These are phyloP conservation scores for Chymomyza costata DNA, from an alignment of 1,140 invertebrate genomes.

Conservation along the genomic window DNA sequence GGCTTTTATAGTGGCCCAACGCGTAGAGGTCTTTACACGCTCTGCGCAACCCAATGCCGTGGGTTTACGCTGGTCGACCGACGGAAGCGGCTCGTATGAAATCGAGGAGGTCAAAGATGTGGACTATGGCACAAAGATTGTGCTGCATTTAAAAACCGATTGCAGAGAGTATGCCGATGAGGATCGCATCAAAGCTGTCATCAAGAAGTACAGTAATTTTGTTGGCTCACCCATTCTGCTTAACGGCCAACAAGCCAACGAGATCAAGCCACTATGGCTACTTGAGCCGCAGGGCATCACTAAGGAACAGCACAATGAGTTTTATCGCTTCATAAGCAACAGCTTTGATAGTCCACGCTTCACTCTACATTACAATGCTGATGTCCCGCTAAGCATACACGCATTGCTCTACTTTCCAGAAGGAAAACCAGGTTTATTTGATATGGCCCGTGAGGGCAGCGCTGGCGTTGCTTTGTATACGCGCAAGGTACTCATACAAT, in stretches of 20 bases:
- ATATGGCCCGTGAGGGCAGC: constrained; percentile 88
- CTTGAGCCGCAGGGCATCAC: constrained; percentile 92
- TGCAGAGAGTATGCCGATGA: constrained; percentile 93
- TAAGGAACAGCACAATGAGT: constrained; percentile 90
- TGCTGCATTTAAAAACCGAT: constrained; percentile 91
- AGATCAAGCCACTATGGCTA: constrained; percentile 94
- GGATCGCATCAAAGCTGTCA: constrained; percentile 87
- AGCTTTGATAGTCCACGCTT: constrained; percentile 90
- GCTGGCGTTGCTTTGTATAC: constrained; percentile 92
- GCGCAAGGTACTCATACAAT: constrained; percentile 92
- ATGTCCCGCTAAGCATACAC: constrained; percentile 93
- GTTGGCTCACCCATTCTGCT: constrained; percentile 94
- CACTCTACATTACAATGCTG: constrained; percentile 88
- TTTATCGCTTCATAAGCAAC: constrained; percentile 91
- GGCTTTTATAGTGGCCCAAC: constrained; percentile 96
- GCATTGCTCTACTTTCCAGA: constrained; percentile 96
- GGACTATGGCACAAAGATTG: constrained; percentile 93
- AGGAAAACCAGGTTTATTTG: constrained; percentile 91
- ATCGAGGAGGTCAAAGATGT: constrained; percentile 90
- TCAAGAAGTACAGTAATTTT: constrained; percentile 98
- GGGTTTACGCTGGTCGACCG: constrained; percentile 90
- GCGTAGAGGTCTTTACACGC: constrained; percentile 93
- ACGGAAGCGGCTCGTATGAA: constrained; percentile 94
- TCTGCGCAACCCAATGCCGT: constrained; percentile 79
- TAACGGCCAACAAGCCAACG: constrained; percentile 91